Conservation (phyloP, 2,888 invertebrate species). For the Galeopsomyia nigrocyanea region DNA sequence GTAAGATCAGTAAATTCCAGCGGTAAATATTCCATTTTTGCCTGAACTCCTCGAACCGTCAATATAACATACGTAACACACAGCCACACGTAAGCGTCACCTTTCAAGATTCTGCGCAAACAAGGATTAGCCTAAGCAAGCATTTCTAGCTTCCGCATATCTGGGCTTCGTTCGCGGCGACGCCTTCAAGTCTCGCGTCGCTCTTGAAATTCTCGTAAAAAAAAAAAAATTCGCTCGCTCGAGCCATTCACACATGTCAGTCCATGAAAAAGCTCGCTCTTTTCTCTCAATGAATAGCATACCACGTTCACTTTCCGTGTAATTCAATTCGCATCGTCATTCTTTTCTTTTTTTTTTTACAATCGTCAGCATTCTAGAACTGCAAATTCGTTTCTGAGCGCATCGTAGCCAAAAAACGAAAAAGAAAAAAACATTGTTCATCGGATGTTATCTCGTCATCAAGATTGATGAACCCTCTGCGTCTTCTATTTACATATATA, state of each 20-base stretch:
- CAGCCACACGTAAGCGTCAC: too few relatives aligned
- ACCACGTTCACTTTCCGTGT: neutral
- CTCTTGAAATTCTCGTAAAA: conserved; percentile 25
- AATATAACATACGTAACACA: too few relatives aligned
- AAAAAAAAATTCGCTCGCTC: neutral
- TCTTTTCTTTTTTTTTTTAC: neutral
- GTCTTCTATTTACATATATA: too few relatives aligned
- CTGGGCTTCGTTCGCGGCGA: neutral
- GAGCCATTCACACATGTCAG: neutral
- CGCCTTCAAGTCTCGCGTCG: conserved; percentile 19
- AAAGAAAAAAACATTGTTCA: too few relatives aligned
- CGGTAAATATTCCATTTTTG: too few relatives aligned
- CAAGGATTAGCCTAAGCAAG: conserved; percentile 10
- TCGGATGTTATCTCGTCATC: too few relatives aligned
- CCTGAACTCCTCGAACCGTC: too few relatives aligned
- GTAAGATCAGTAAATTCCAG: too few relatives aligned
- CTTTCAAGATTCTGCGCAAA: conserved; percentile 9
- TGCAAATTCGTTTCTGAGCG: too few relatives aligned
- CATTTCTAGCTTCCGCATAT: conserved; percentile 37
- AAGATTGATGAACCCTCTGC: too few relatives aligned
- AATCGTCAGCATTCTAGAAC: too few relatives aligned
- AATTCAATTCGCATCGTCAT: neutral
- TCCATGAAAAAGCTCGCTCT: conserved; percentile 13
- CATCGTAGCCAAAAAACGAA: too few relatives aligned
- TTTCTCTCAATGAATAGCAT: conserved; percentile 9